Percentiles rank a stretch among this genome's conserved stretches.
Evolutionary conservation across 2,888 invertebrate genomes (phyloP).

Genomic region (Cryptocephalus primarius): DNA sequence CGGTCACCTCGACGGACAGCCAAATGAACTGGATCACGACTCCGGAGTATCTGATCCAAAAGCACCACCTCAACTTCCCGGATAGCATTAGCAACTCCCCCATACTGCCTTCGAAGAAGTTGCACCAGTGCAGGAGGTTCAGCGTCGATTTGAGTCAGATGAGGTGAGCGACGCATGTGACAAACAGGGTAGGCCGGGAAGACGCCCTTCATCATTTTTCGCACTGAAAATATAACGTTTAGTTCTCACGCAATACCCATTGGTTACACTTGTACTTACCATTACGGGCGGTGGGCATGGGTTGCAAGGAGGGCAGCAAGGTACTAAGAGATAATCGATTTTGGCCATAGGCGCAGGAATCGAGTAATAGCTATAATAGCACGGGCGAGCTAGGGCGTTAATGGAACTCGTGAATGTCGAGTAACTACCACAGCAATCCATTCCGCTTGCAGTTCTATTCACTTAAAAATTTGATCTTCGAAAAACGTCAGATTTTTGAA

Average conservation of each 20-base stretch:
- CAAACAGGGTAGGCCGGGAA: too few species aligned
- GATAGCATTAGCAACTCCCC: conserved; percentile 66
- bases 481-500: too few species aligned
- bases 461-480: too few species aligned
- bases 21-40: conserved; percentile 72
- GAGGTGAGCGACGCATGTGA: conserved; percentile 28
- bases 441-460: not conserved
- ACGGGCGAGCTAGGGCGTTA: not conserved
- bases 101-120: conserved; percentile 46
- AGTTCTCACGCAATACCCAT: too few species aligned
- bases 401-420: not conserved
- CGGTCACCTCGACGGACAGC: conserved; percentile 57
- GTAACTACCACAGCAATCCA: not conserved
- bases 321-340: not conserved
- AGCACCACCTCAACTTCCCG: conserved; percentile 71
- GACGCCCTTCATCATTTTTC: too few species aligned
- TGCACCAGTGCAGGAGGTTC: conserved; percentile 58
- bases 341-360: conserved; percentile 2
- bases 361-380: not conserved
- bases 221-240: too few species aligned
- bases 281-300: not conserved
- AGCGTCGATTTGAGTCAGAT: conserved; percentile 82
- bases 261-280: not conserved
- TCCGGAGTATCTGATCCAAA: conserved; percentile 67
- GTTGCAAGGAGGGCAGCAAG: not conserved